Percentiles rank a stretch among this genome's conserved stretches.
phyloP scores from a whole-genome alignment of 2,888 invertebrate genomes.

The Orgyia antiqua region DNA sequence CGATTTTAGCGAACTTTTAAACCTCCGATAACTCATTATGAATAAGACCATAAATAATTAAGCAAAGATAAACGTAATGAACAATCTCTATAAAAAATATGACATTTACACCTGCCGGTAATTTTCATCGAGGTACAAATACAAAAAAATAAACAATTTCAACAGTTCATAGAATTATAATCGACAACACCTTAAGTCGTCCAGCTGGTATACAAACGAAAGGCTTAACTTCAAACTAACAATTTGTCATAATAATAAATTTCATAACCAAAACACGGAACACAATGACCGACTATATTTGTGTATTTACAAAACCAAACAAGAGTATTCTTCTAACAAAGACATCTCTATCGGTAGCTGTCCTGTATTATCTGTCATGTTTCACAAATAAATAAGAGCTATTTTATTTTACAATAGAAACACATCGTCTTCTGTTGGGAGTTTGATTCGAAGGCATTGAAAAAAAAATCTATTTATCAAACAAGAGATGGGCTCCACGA shows the following conservation, averaged over 20 bases:
- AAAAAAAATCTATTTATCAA: conserved; percentile 69
- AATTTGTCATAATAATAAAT: conserved; percentile 72
- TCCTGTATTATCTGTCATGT: conserved; percentile 67
- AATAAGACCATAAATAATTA: too few relatives aligned
- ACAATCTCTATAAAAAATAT: too few relatives aligned
- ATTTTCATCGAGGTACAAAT: too few relatives aligned
- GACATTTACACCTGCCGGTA: too few relatives aligned
- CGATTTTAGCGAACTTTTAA: too few relatives aligned
- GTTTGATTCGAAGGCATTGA: conserved; percentile 53
- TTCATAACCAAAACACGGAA: conserved; percentile 69
- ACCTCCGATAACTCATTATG: too few relatives aligned
- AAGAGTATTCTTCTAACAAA: conserved; percentile 59
- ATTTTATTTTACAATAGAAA: conserved; percentile 66
- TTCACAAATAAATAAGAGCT: conserved; percentile 70
- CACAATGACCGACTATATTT: conserved; percentile 55
- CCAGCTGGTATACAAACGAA: conserved; percentile 53
- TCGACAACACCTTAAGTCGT: conserved; percentile 33
- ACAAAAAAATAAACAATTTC: too few relatives aligned
- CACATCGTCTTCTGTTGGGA: conserved; percentile 44
- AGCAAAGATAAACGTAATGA: too few relatives aligned
- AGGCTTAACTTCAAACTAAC: conserved; percentile 61
- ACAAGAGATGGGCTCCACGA: conserved; percentile 60
- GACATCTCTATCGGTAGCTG: conserved; percentile 70
- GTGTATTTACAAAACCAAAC: conserved; percentile 59
- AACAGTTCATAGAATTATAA: too few relatives aligned